These are phyloP conservation scores for Heliopora coerulea DNA, from an alignment of 92 coral and sea anemone genomes.

Conservation along the genomic window DNA sequence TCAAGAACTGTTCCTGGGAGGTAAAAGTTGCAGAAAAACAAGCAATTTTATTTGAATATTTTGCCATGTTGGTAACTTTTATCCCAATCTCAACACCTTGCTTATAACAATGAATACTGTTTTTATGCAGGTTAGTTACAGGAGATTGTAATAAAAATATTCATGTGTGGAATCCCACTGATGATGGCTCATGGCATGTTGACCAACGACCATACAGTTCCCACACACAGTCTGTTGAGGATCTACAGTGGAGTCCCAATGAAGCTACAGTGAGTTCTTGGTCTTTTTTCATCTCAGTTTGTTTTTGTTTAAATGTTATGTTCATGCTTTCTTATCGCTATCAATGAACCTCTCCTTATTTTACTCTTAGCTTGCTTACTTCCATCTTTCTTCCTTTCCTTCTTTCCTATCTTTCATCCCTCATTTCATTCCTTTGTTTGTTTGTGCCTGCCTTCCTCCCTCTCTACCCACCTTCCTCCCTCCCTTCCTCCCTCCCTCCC, in stretches of 20 bases:
- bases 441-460: too few species aligned
- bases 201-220: conserved; percentile 85
- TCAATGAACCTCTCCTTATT: too few species aligned
- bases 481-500: too few species aligned
- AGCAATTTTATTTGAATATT: too few species aligned
- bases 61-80: too few species aligned
- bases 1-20: conserved; percentile 84
- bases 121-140: conserved; percentile 63
- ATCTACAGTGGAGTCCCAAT: conserved; percentile 97
- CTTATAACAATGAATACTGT: not conserved
- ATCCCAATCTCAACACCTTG: not conserved
- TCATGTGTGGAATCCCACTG: conserved; percentile 86
- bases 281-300: not conserved
- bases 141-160: conserved; percentile 90
- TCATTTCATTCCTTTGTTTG: too few species aligned
- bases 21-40: too few species aligned
- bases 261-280: conserved; percentile 72
- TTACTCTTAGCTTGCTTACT: too few species aligned
- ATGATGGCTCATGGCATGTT: conserved; percentile 91
- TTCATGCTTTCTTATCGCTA: too few species aligned
- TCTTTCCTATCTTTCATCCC: too few species aligned
- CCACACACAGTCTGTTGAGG: conserved; percentile 93
- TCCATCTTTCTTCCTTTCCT: too few species aligned
- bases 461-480: too few species aligned
- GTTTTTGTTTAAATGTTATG: not conserved